phyloP scores from a whole-genome alignment of 2,888 invertebrate species.

The Euphydryas editha region DNA sequence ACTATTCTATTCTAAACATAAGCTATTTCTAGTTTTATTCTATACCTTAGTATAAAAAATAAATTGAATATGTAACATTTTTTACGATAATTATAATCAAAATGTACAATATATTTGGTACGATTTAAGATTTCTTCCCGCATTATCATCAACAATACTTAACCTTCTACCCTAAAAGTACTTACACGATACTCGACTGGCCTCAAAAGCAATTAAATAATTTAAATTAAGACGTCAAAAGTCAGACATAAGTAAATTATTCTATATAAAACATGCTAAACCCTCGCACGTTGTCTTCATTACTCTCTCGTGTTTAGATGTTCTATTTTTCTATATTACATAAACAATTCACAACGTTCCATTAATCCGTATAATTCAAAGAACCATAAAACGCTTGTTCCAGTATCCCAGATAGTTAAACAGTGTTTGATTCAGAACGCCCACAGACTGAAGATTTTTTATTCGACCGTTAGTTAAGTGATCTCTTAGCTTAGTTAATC shows the following conservation, averaged over 20 bases:
- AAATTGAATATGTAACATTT: too few relatives aligned
- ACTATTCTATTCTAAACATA: too few relatives aligned
- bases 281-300: constrained; percentile 9
- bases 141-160: too few relatives aligned
- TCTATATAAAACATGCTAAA: background rate
- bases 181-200: background rate
- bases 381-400: constrained; percentile 53
- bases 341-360: constrained; percentile 33
- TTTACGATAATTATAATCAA: too few relatives aligned
- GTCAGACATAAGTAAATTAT: background rate
- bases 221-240: background rate
- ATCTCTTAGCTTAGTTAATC: background rate
- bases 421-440: constrained; percentile 6
- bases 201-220: background rate
- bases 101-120: too few relatives aligned
- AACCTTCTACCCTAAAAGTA: background rate
- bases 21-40: too few relatives aligned
- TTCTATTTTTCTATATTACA: constrained; percentile 30
- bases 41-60: too few relatives aligned
- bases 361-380: constrained; percentile 46
- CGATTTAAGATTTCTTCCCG: too few relatives aligned
- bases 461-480: background rate
- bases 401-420: constrained; percentile 57
- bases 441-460: background rate
- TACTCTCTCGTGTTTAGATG: constrained; percentile 1